Evolutionary conservation across 1,140 invertebrate species (phyloP).

Genomic region (Caerostris darwini): DNA sequence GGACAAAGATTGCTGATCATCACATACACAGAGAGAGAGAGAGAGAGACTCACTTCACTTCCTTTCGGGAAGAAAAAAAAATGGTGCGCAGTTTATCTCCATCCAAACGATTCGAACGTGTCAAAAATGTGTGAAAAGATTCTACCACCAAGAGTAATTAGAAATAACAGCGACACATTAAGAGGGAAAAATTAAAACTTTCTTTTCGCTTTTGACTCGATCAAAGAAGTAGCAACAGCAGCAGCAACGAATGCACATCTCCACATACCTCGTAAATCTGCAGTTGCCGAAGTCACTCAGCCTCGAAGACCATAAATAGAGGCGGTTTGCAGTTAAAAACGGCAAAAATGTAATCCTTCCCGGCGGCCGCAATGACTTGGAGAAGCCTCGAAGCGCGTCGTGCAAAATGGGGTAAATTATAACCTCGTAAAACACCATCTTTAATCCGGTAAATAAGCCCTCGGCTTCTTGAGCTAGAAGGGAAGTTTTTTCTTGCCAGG

Average conservation of each 20-base stretch:
- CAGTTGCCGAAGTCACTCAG: constrained; percentile 49
- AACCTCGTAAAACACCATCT: constrained; percentile 71
- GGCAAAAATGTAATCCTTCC: constrained; percentile 68
- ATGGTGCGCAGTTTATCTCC: background rate
- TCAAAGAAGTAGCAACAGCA: constrained; percentile 14
- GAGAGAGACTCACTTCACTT: background rate
- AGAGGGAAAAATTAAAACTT: constrained; percentile 69
- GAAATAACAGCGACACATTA: constrained; percentile 20
- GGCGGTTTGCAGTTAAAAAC: constrained; percentile 62
- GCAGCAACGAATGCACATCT: background rate
- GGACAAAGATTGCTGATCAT: constrained; percentile 52
- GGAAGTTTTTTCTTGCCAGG: constrained; percentile 1
- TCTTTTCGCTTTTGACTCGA: constrained; percentile 48
- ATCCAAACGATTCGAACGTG: constrained; percentile 34
- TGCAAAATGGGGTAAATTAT: constrained; percentile 63
- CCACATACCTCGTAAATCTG: background rate
- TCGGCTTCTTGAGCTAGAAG: background rate
- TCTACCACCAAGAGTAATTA: constrained; percentile 38
- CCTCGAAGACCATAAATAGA: constrained; percentile 59
- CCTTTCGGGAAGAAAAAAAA: constrained; percentile 16
- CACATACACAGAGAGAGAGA: background rate
- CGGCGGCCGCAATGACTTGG: constrained; percentile 11
- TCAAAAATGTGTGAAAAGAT: constrained; percentile 22
- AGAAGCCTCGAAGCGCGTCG: background rate
- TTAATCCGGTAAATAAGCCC: constrained; percentile 64